A percentile compares a stretch with the other conserved stretches of the same genome.
phyloP scores from a whole-genome alignment of 1,140 invertebrate species.

The Teleogryllus occipitalis region DNA sequence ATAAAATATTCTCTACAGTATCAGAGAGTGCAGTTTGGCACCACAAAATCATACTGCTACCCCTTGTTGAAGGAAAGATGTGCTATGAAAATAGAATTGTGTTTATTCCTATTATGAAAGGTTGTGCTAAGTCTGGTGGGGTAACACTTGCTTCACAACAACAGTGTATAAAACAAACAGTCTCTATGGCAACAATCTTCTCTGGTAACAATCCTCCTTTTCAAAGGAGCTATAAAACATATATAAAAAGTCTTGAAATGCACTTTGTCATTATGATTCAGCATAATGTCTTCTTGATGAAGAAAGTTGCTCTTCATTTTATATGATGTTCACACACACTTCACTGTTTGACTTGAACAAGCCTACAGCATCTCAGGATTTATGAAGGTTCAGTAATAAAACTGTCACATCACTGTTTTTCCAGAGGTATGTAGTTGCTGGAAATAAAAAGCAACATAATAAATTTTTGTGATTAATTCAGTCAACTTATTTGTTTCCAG shows the following conservation, averaged over 20 bases:
- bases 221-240: slow-evolving; percentile 5
- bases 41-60: not conserved
- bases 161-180: slow-evolving; percentile 1
- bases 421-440: too few relatives aligned
- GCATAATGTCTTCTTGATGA: not conserved
- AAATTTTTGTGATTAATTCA: too few relatives aligned
- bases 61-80: not conserved
- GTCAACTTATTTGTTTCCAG: too few relatives aligned
- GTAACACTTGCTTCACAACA: not conserved
- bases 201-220: not conserved
- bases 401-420: too few relatives aligned
- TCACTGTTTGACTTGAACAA: not conserved
- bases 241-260: not conserved
- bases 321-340: not conserved
- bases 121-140: not conserved
- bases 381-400: too few relatives aligned
- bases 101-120: not conserved
- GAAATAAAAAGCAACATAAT: too few relatives aligned
- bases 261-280: not conserved
- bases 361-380: too few relatives aligned
- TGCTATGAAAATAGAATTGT: not conserved
- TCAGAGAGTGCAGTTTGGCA: not conserved
- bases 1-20: not conserved
- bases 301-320: not conserved
- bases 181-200: slow-evolving; percentile 4